Conservation (phyloP, 2,113 vertebrate species). For the Corythornis cristatus region DNA sequence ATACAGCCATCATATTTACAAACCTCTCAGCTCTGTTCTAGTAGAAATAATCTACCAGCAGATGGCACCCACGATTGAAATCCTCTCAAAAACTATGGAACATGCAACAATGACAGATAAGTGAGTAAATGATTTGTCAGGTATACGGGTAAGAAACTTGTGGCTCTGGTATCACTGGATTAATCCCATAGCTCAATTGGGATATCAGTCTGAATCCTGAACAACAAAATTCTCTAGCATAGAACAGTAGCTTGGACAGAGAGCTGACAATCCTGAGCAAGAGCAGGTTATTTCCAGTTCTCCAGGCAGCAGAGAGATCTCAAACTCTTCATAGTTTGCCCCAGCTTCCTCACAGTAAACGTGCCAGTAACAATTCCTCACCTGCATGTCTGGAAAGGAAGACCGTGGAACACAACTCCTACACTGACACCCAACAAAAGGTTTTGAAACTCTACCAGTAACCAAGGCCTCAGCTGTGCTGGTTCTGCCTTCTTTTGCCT, state of each 20-base stretch:
- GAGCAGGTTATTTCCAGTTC: too few species aligned
- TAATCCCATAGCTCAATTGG: neutral
- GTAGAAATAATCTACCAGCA: neutral
- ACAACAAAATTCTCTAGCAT: neutral
- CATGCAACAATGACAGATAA: neutral
- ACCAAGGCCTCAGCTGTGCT: neutral
- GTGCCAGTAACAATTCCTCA: rapidly evolving
- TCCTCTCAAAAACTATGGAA: neutral
- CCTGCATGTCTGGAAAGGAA: rapidly evolving
- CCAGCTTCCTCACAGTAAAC: neutral
- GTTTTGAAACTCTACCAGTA: too few species aligned
- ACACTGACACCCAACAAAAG: rapidly evolving
- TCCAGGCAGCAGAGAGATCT: neutral
- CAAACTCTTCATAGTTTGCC: rapidly evolving
- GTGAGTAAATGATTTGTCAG: neutral
- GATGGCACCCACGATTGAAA: neutral
- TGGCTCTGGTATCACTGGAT: neutral
- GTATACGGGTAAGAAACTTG: neutral
- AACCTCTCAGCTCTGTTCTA: neutral
- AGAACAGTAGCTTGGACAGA: rapidly evolving
- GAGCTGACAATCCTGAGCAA: rapidly evolving
- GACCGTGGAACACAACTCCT: rapidly evolving
- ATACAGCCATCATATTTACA: neutral
- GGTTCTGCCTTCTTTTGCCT: neutral
- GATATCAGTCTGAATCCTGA: neutral